Percentiles rank a stretch among this genome's conserved stretches.
Conservation (phyloP, 2,797 vertebrate genomes). For the Octomys mimax region DNA sequence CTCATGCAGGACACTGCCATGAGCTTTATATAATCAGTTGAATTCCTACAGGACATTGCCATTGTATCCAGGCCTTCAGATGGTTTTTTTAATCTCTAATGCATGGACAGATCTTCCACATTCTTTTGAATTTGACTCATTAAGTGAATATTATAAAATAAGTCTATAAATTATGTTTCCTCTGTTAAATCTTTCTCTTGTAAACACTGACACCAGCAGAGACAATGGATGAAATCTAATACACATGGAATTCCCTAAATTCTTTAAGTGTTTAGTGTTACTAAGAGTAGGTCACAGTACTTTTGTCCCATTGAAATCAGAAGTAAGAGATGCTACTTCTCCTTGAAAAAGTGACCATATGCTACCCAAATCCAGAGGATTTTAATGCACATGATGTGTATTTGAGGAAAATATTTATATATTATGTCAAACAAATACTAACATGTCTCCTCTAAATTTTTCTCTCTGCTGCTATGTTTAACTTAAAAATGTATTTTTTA, state of each 20-base stretch:
- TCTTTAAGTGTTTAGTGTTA: slow-evolving; percentile 26
- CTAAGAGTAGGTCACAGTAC: background rate
- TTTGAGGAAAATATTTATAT: background rate
- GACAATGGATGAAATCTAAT: background rate
- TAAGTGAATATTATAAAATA: too few relatives aligned
- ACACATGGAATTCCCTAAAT: background rate
- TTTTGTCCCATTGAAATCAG: background rate
- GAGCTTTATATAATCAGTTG: too few relatives aligned
- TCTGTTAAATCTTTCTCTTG: background rate
- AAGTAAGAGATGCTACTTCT: background rate
- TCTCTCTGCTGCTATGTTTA: background rate
- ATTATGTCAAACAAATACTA: background rate
- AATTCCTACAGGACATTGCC: too few relatives aligned
- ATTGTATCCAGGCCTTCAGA: too few relatives aligned
- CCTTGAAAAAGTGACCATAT: background rate
- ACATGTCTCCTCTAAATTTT: background rate
- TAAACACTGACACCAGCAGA: background rate
- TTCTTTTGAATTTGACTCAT: too few relatives aligned
- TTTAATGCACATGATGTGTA: background rate
- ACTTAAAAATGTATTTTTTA: background rate
- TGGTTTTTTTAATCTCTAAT: too few relatives aligned
- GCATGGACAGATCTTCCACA: too few relatives aligned
- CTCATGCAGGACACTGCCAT: too few relatives aligned
- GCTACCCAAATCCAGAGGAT: background rate
- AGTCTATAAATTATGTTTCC: background rate